phyloP scores from a whole-genome alignment of 30 jellyfish, hydroid and myxozoan species.

The Pelagia noctiluca region DNA sequence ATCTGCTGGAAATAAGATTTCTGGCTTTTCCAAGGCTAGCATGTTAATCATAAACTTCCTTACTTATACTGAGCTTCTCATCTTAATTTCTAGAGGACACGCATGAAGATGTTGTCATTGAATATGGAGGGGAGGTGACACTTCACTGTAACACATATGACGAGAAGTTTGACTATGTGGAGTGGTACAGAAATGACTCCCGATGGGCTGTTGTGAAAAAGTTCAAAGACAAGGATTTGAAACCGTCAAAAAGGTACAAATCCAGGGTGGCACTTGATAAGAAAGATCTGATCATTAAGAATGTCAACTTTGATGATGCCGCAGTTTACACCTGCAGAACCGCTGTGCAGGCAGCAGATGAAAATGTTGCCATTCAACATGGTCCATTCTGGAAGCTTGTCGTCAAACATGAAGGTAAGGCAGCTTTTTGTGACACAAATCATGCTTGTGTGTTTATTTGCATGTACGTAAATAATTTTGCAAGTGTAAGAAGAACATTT shows the following conservation, averaged over 20 bases:
- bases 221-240: conserved; percentile 32
- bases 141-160: conserved; percentile 46
- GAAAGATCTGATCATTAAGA: conserved; percentile 38
- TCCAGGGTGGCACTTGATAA: conserved; percentile 24
- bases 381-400: conserved; percentile 71
- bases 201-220: conserved; percentile 26
- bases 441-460: too few relatives aligned
- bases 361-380: conserved; percentile 45
- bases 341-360: conserved; percentile 42
- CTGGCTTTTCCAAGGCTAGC: too few relatives aligned
- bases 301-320: conserved; percentile 56
- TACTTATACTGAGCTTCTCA: background rate
- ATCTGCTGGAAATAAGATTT: too few relatives aligned
- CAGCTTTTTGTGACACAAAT: too few relatives aligned
- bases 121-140: conserved; percentile 50
- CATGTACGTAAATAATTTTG: too few relatives aligned
- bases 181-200: conserved; percentile 65
- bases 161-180: conserved; percentile 33
- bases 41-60: too few relatives aligned
- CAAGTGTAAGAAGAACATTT: too few relatives aligned
- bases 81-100: conserved; percentile 38
- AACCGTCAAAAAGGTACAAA: conserved; percentile 27
- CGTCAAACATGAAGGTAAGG: conserved; percentile 61
- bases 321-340: conserved; percentile 59
- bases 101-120: conserved; percentile 53